phyloP scores from a whole-genome alignment of 2,797 vertebrate genomes.

The Hydrophis major region DNA sequence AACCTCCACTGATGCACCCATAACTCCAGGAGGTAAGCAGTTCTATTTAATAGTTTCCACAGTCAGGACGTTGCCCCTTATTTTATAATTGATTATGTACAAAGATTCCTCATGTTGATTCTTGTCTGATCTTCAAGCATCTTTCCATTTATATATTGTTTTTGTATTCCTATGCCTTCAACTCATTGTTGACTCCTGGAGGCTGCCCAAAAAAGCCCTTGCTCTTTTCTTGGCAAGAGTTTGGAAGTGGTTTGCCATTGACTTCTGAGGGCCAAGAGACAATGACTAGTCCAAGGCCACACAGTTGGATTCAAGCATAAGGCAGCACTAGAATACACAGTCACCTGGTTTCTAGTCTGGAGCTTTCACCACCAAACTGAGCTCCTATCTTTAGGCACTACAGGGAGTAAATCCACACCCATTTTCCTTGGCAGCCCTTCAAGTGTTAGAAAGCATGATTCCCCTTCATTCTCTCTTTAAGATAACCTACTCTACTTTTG shows the following conservation, averaged over 20 bases:
- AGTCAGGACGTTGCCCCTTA: not conserved
- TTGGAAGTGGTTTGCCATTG: not conserved
- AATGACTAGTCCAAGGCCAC: not conserved
- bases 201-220: not conserved
- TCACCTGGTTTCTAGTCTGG: not conserved
- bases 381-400: too few relatives aligned
- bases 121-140: not conserved
- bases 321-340: not conserved
- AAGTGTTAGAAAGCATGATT: too few relatives aligned
- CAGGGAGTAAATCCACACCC: too few relatives aligned
- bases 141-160: not conserved
- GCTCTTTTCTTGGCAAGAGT: not conserved
- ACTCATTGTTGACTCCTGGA: not conserved
- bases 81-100: not conserved
- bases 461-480: too few relatives aligned
- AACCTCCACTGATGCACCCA: not conserved
- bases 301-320: not conserved
- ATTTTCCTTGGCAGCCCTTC: too few relatives aligned
- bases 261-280: not conserved
- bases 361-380: too few relatives aligned
- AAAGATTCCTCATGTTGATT: not conserved
- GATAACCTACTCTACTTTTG: not conserved
- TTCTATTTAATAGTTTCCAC: not conserved
- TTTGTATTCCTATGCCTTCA: not conserved
- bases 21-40: not conserved